Percentiles rank a stretch among this genome's conserved stretches.
Evolutionary conservation across 2,888 invertebrate species (phyloP).

Genomic region (Heliconius aoede): DNA sequence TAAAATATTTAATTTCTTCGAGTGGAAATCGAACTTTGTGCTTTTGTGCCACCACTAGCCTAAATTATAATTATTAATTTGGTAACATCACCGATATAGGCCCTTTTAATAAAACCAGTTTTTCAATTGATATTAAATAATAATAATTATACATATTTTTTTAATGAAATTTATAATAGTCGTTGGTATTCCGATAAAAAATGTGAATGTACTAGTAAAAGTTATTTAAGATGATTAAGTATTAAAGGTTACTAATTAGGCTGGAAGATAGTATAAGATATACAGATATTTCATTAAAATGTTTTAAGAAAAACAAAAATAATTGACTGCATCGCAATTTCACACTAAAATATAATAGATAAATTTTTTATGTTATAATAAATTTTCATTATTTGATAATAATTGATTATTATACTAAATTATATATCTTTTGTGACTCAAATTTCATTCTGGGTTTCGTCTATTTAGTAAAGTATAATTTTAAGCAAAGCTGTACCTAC

Average conservation of each 20-base stretch:
- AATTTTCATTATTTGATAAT: too few relatives aligned
- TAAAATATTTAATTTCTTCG: too few relatives aligned
- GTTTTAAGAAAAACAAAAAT: neutral
- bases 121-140: neutral
- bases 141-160: neutral
- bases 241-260: neutral
- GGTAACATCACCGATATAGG: neutral
- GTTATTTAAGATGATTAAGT: slow-evolving; percentile 6
- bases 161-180: neutral
- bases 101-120: neutral
- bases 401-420: too few relatives aligned
- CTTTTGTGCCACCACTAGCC: too few relatives aligned
- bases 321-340: neutral
- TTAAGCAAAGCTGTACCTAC: too few relatives aligned
- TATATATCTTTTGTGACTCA: too few relatives aligned
- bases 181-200: neutral
- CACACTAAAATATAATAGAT: neutral
- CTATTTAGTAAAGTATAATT: too few relatives aligned
- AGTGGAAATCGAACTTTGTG: too few relatives aligned
- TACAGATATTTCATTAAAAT: neutral
- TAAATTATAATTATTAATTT: neutral
- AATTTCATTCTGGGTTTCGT: too few relatives aligned
- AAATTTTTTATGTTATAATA: neutral
- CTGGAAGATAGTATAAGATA: neutral
- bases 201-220: slow-evolving; percentile 22